Percentiles rank a stretch among this genome's conserved stretches.
These are phyloP conservation scores for Stichopus horrens DNA, from an alignment of 53 echinoderm and acorn worm genomes.

Conservation along the genomic window DNA sequence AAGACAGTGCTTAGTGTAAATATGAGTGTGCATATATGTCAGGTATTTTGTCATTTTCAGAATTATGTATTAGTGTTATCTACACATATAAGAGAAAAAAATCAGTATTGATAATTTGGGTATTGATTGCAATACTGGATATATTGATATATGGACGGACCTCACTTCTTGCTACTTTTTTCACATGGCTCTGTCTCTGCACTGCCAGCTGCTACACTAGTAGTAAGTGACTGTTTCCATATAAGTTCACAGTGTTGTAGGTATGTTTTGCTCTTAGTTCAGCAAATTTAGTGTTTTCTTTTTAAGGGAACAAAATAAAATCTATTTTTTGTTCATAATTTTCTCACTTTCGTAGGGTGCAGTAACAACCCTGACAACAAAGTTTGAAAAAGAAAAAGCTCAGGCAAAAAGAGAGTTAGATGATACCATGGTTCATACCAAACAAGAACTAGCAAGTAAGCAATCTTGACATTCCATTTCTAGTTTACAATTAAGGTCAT, in stretches of 20 bases:
- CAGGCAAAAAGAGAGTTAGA: conserved; percentile 61
- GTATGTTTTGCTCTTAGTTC: not conserved
- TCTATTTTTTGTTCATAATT: not conserved
- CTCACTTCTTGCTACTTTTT: no score
- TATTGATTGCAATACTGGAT: no score
- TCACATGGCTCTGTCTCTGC: no score
- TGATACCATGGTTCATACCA: conserved; percentile 53
- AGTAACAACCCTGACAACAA: conserved; percentile 79
- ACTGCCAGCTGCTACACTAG: no score
- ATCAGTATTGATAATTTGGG: no score
- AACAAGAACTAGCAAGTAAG: conserved; percentile 72
- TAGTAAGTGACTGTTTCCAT: not conserved
- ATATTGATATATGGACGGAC: no score
- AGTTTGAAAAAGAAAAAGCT: conserved; percentile 89
- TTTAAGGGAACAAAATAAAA: not conserved
- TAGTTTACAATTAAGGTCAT: no score
- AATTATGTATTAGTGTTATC: no score
- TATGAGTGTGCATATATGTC: no score
- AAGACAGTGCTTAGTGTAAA: no score
- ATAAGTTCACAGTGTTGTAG: not conserved
- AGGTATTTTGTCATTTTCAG: no score
- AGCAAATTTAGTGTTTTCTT: not conserved
- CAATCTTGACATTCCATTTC: not conserved
- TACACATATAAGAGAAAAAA: no score
- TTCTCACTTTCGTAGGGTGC: conserved; percentile 67